These are phyloP conservation scores for Labroides dimidiatus DNA, from an alignment of 2,797 vertebrate species.

Conservation along the genomic window DNA sequence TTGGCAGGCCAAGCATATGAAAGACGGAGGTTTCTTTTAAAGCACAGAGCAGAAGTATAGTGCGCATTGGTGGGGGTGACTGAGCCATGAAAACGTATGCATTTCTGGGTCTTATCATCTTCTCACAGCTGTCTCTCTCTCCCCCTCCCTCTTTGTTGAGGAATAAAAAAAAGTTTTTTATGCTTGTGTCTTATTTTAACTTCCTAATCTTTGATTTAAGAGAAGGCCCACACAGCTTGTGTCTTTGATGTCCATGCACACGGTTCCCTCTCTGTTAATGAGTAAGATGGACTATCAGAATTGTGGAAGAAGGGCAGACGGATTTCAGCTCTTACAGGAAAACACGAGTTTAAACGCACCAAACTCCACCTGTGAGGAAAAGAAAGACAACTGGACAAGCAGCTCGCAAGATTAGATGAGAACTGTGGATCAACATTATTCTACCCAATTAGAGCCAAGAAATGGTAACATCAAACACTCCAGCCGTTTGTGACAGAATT, in stretches of 20 bases:
- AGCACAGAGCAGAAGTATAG: slow-evolving; percentile 55
- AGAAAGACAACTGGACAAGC: slow-evolving; percentile 16
- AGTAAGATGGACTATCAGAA: slow-evolving; percentile 26
- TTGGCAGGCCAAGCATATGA: slow-evolving; percentile 69
- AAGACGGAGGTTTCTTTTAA: slow-evolving; percentile 66
- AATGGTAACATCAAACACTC: slow-evolving; percentile 34
- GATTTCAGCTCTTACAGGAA: slow-evolving; percentile 20
- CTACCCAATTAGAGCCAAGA: slow-evolving; percentile 33
- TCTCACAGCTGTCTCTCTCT: slow-evolving; percentile 65
- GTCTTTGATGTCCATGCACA: slow-evolving; percentile 58
- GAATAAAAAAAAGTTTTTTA: slow-evolving; percentile 42
- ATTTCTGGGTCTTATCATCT: slow-evolving; percentile 78
- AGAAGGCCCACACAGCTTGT: slow-evolving; percentile 42
- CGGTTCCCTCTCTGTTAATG: slow-evolving; percentile 52
- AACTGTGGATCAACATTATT: slow-evolving; percentile 23
- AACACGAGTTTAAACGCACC: slow-evolving; percentile 15
- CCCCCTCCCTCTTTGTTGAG: slow-evolving; percentile 22
- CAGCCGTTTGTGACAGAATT: slow-evolving; percentile 20
- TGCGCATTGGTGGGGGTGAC: slow-evolving; percentile 54
- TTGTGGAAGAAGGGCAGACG: slow-evolving; percentile 16
- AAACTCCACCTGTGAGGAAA: slow-evolving; percentile 20
- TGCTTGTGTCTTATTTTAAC: slow-evolving; percentile 65
- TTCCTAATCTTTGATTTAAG: slow-evolving; percentile 67
- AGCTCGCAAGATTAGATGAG: background rate
- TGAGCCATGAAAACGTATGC: slow-evolving; percentile 74